Evolutionary conservation across 2,888 invertebrate species (phyloP), one percentile per base, ranked within the genome.

Genomic region (Nemotelus pantherinus): DNA sequence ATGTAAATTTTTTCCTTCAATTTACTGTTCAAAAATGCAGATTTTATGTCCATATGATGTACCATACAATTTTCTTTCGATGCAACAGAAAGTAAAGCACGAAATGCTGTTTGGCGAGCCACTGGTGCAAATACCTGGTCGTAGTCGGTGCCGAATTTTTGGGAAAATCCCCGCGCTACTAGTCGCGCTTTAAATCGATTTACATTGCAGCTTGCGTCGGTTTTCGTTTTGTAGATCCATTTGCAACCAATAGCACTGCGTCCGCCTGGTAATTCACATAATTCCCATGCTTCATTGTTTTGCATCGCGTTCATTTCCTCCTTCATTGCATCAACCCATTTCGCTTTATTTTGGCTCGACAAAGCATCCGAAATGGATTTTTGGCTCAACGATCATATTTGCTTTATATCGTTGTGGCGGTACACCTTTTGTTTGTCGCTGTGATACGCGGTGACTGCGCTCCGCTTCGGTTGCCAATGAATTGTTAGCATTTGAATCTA

Each of bases 31-130:
- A 25, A 25, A 25, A 25, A 25, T 25, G 25, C 25, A 25, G 25
- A 25, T 25, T 25, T 25, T 1, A 10, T 50, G 50, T 5, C 50
- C 10, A 10, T 50, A 7, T 50, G 7, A 50, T 50, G 50, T 50
- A 50, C 50, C 58, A 25, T 58, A 9, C n/a, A 58, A 58, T 58
- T 58, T 58, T 58, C 58, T 25, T 58, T 58, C 25, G 58, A 58
- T 58, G 58, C 58, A n/a, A 58, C 25, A n/a, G 58, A 58, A n/a
- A 58, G 25, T 25, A 58, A 58, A 58, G 2, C n/a, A 1, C 58
- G 58, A 2, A 58, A 58, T n/a, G 58, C 1, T 25, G 25, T 58
- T 7, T 9, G 10, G 10, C 25, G 58, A 25, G 25, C 25, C 25
- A 25, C 25, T 25, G 25, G 25, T 25, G 25, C 25, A 25, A 25